phyloP scores from a whole-genome alignment of 2,888 invertebrate species.

The Aproaerema taeniolella region DNA sequence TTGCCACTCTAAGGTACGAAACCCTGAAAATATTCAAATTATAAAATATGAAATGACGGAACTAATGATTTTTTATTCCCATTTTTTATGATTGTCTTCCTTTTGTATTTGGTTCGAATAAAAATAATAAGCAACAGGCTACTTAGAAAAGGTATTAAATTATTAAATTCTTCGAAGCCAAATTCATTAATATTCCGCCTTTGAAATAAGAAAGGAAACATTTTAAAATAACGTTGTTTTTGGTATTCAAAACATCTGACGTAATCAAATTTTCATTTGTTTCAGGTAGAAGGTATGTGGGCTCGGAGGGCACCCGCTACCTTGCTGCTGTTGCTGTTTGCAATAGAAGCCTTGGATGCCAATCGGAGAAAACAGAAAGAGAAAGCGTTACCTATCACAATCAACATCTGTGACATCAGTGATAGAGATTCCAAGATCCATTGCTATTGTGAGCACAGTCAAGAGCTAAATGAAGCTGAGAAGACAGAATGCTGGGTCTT shows the following conservation, averaged over 20 bases:
- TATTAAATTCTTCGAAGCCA: too few relatives aligned
- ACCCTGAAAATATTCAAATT: too few relatives aligned
- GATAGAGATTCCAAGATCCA: conserved; percentile 76
- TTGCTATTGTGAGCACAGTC: conserved; percentile 81
- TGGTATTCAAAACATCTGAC: too few relatives aligned
- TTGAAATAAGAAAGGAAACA: too few relatives aligned
- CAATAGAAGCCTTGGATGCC: conserved; percentile 65
- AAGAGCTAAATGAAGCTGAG: conserved; percentile 76
- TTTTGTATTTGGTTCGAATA: neutral
- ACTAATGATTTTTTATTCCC: neutral
- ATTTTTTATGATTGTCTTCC: neutral
- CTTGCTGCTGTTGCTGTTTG: conserved; percentile 69
- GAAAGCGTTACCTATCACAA: conserved; percentile 39
- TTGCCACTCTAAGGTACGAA: too few relatives aligned
- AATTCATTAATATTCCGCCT: too few relatives aligned
- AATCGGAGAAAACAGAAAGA: conserved; percentile 67
- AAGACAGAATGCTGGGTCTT: conserved; percentile 89
- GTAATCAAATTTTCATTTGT: conserved; percentile 43
- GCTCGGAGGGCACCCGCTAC: conserved; percentile 68
- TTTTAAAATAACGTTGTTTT: too few relatives aligned
- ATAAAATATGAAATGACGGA: too few relatives aligned
- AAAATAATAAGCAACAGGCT: too few relatives aligned
- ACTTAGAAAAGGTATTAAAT: too few relatives aligned
- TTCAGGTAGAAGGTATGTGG: conserved; percentile 73
- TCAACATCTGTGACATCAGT: conserved; percentile 77